Evolutionary conservation across 2,113 vertebrate genomes (phyloP).

Genomic region (Antechinus stuartii): DNA sequence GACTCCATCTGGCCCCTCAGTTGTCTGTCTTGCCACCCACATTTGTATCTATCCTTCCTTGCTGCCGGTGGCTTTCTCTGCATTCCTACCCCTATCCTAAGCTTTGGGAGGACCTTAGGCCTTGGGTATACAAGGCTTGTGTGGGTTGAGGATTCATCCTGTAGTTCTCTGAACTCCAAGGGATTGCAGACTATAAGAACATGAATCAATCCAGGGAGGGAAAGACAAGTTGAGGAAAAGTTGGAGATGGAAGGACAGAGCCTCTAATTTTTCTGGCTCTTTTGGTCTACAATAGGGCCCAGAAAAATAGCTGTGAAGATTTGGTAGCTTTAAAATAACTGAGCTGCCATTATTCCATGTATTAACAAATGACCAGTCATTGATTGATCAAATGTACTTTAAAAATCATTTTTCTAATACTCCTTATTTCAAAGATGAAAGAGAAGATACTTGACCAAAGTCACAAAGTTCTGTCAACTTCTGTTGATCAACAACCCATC

Average conservation of each 20-base stretch:
- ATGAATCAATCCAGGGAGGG: not conserved
- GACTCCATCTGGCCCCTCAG: not conserved
- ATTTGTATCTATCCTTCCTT: not conserved
- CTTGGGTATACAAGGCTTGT: not conserved
- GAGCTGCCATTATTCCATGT: not conserved
- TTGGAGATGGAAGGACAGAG: not conserved
- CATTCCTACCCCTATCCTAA: not conserved
- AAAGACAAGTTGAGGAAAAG: not conserved
- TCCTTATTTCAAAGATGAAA: not conserved
- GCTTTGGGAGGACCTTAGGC: not conserved
- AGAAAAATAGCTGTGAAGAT: not conserved
- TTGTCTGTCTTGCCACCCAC: not conserved
- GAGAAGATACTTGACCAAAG: not conserved
- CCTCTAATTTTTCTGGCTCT: not conserved
- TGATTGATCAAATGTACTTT: not conserved
- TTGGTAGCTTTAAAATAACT: not conserved
- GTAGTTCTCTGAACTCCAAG: not conserved
- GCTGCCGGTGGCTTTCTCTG: not conserved
- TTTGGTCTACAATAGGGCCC: not conserved
- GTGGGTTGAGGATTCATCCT: not conserved
- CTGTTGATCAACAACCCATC: not conserved
- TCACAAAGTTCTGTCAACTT: not conserved
- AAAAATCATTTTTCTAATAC: not conserved
- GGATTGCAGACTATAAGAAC: not conserved
- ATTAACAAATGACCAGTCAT: not conserved